phyloP scores from a whole-genome alignment of 1,140 invertebrate genomes.

The Diachasma alloeum region DNA sequence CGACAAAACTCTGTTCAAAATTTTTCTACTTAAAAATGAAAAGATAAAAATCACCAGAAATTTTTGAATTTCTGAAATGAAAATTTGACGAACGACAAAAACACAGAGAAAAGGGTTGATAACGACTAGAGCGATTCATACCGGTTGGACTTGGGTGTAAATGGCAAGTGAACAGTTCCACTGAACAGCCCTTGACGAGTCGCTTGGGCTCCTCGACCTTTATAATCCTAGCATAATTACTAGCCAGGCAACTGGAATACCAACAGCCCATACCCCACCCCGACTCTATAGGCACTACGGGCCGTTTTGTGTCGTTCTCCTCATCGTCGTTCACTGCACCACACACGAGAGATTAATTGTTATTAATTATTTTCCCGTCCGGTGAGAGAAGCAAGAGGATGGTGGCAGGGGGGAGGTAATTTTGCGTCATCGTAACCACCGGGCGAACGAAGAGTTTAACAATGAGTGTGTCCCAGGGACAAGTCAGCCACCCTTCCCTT shows the following conservation, averaged over 20 bases:
- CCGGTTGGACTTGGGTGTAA: constrained; percentile 35
- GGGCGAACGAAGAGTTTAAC: constrained; percentile 50
- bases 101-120: constrained; percentile 12
- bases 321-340: constrained; percentile 19
- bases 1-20: not conserved
- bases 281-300: not conserved
- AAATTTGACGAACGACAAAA: constrained; percentile 25
- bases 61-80: no score
- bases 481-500: not conserved
- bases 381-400: constrained; percentile 5
- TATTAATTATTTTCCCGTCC: constrained; percentile 63
- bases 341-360: constrained; percentile 64
- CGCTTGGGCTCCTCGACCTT: constrained; percentile 57
- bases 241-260: constrained; percentile 45
- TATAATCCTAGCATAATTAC: constrained; percentile 65
- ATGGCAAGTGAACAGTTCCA: constrained; percentile 64
- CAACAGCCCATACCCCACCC: constrained; percentile 3
- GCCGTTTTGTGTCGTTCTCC: constrained; percentile 7
- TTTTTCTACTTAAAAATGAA: no score
- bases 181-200: constrained; percentile 59
- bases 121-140: constrained; percentile 21
- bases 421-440: constrained; percentile 53
- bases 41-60: not conserved
- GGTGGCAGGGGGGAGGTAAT: constrained; percentile 46
- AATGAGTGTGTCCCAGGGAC: constrained; percentile 42